Evolutionary conservation across 1,140 invertebrate species (phyloP), one percentile per base, ranked within the genome.

Genomic region (Aphis gossypii): DNA sequence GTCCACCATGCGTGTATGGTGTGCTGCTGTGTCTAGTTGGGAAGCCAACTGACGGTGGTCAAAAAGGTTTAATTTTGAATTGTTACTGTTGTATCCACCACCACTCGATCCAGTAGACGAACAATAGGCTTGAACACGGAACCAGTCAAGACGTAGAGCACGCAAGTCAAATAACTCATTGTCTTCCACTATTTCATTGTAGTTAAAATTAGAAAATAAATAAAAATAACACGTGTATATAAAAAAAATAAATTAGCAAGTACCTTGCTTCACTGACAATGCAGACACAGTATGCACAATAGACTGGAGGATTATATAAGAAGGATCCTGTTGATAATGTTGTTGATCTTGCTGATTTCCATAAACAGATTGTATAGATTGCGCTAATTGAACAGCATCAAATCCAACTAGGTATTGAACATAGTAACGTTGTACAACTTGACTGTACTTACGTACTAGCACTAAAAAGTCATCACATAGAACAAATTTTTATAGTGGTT

Each of bases 1-100:
- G 95, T 99, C 99, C 25, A 99, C 98, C 97, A 99, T 99, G 95
- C 99, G 99, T 0, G 99, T 98, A 95, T 99, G 99, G 95, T 99
- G 99, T 76, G 98, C 96, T 95, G 99, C 97, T 23, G 98, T 99
- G 95, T 99, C 99, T 95, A 99, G 97, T 93, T 99, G 97, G 86
- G 97, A 97, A 25, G 98, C 98, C 23, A 99, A 95, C 94, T 98
- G 97, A 94, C 97, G 96, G 94, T 99, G 97, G 94, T 99, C 98
- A n/a, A 97, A 96, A 7, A 99, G 96, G 95, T 96, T 97, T 94
- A 99, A 96, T 83, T 97, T 97, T 41, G 98, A 97, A 25, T 41
- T 90, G 38, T 44, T 51, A 38, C 86, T 89, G 11, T 56, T 60
- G 38, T 89, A 89, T 25, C 88, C 48, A 68, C 35, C 35, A 54